Percentiles rank a stretch among this genome's conserved stretches.
Conservation (phyloP, 2,888 invertebrate genomes). For the Liopterus haemorrhoidalis region DNA sequence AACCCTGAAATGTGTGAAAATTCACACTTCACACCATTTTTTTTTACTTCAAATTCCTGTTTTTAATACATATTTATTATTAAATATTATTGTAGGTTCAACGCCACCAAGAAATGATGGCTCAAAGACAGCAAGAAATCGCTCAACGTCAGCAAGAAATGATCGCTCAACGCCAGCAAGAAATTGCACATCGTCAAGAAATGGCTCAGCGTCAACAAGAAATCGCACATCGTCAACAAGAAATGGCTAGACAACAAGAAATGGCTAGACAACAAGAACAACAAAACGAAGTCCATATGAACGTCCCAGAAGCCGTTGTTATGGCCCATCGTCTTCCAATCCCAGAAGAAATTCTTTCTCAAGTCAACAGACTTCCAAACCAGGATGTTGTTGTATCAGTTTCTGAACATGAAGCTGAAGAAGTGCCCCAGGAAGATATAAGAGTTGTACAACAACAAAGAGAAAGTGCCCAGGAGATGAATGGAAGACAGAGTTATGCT, state of each 20-base stretch:
- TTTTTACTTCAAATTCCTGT: too few relatives aligned
- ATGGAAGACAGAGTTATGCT: constrained; percentile 43
- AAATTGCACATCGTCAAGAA: constrained; percentile 45
- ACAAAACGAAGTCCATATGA: constrained; percentile 9
- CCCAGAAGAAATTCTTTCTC: constrained; percentile 45
- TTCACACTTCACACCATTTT: too few relatives aligned
- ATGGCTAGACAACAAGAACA: not conserved
- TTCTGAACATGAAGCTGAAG: constrained; percentile 22
- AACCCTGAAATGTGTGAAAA: too few relatives aligned
- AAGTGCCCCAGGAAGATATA: constrained; percentile 31
- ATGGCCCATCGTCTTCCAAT: constrained; percentile 47
- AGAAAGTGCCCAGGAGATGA: constrained; percentile 41
- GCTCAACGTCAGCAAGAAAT: too few relatives aligned
- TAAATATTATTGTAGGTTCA: too few relatives aligned
- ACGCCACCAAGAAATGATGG: too few relatives aligned
- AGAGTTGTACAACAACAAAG: constrained; percentile 41
- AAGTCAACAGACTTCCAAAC: constrained; percentile 42
- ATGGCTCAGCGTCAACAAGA: constrained; percentile 23
- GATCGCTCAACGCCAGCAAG: constrained; percentile 48
- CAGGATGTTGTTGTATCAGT: constrained; percentile 16
- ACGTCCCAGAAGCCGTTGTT: constrained; percentile 23
- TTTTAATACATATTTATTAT: too few relatives aligned
- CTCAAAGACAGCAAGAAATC: constrained; percentile 42
- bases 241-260: constrained; percentile 17
- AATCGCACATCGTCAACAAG: constrained; percentile 14